These are phyloP conservation scores for Neotoma lepida DNA, from an alignment of 2,113 vertebrate genomes.

Conservation along the genomic window DNA sequence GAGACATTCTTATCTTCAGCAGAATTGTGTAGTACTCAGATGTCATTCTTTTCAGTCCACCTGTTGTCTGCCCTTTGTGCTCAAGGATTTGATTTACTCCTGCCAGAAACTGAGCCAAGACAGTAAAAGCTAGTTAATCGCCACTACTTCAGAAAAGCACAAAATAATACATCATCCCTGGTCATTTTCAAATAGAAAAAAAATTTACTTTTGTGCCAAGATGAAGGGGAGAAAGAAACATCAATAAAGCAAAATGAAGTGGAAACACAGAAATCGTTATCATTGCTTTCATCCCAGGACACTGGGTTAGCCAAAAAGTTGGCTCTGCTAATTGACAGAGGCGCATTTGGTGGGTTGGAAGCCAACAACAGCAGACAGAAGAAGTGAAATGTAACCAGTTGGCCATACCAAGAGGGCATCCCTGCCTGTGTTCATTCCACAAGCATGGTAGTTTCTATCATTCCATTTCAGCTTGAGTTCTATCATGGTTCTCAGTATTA, in stretches of 20 bases:
- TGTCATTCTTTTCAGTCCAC: constrained; percentile 51
- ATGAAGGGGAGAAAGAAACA: constrained; percentile 71
- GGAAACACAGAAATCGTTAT: constrained; percentile 79
- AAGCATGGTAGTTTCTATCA: constrained; percentile 35
- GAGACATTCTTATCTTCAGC: not conserved
- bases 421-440: constrained; percentile 38
- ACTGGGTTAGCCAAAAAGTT: constrained; percentile 52
- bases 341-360: not conserved
- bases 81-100: constrained; percentile 77
- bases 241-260: constrained; percentile 78
- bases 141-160: constrained; percentile 79
- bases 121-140: constrained; percentile 79
- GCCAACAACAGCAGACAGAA: constrained; percentile 30
- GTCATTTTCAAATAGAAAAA: constrained; percentile 79
- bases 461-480: not conserved
- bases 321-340: constrained; percentile 68
- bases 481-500: constrained; percentile 47
- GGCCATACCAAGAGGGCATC: constrained; percentile 57
- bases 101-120: constrained; percentile 79
- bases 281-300: constrained; percentile 79
- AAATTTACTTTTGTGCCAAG: constrained; percentile 69
- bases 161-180: constrained; percentile 82
- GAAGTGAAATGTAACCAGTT: constrained; percentile 56
- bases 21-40: not conserved
- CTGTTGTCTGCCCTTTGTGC: constrained; percentile 69